These are phyloP conservation scores for Drosophila dunni DNA, from an alignment of 1,140 invertebrate species.

Conservation along the genomic window DNA sequence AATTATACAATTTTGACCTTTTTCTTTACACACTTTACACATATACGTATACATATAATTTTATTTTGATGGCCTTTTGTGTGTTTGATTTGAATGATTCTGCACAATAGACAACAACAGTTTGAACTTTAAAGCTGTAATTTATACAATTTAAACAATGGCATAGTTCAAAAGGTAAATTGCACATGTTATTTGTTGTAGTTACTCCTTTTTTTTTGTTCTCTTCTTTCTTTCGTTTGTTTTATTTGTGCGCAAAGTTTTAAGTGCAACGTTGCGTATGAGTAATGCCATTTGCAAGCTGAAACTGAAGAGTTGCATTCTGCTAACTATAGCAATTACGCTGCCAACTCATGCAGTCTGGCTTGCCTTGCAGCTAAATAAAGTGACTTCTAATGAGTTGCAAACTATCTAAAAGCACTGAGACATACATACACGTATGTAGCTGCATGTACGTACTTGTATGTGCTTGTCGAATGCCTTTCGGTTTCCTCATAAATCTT, in stretches of 20 bases:
- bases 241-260: constrained; percentile 23
- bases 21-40: constrained; percentile 16
- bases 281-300: constrained; percentile 47
- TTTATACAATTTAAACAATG: constrained; percentile 31
- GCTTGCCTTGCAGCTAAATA: constrained; percentile 37
- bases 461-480: constrained; percentile 61
- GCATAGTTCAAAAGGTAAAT: constrained; percentile 24
- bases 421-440: constrained; percentile 8
- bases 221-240: neutral
- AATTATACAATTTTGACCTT: constrained; percentile 61
- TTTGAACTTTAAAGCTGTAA: constrained; percentile 20
- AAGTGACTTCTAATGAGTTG: constrained; percentile 61
- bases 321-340: constrained; percentile 54
- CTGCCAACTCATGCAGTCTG: constrained; percentile 23
- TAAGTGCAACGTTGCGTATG: constrained; percentile 39
- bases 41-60: neutral
- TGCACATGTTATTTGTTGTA: constrained; percentile 1
- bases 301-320: constrained; percentile 36
- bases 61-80: constrained; percentile 21
- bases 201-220: neutral
- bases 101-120: constrained; percentile 6
- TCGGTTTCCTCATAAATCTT: constrained; percentile 68
- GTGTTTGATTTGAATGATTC: constrained; percentile 46
- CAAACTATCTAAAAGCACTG: constrained; percentile 45
- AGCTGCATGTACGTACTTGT: neutral